Evolutionary conservation across 1,140 invertebrate species (phyloP).

Genomic region (Palaemon carinicauda): DNA sequence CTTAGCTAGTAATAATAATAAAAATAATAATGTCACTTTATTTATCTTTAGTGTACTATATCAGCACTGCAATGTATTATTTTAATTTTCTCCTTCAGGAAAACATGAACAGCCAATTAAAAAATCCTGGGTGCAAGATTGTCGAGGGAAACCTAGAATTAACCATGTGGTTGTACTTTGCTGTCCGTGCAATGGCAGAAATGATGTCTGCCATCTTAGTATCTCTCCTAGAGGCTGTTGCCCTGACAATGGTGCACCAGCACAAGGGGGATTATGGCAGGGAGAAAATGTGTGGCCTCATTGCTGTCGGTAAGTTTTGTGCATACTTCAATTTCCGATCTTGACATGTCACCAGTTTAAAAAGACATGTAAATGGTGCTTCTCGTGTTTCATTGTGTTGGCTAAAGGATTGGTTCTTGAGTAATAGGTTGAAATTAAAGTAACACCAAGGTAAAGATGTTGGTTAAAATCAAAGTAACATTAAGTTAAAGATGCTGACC

Average conservation of each 20-base stretch:
- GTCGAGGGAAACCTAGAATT: constrained; percentile 69
- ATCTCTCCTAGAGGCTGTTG: constrained; percentile 76
- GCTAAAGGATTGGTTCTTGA: no score
- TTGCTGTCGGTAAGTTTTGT: constrained; percentile 76
- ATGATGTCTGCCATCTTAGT: constrained; percentile 78
- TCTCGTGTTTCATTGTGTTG: no score
- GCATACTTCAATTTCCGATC: no score
- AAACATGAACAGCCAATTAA: constrained; percentile 30
- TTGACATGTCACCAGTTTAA: no score
- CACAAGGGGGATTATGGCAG: constrained; percentile 81
- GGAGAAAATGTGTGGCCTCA: constrained; percentile 79
- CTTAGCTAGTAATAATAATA: no score
- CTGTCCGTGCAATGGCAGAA: constrained; percentile 75
- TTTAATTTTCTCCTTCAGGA: not conserved
- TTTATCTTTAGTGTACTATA: not conserved
- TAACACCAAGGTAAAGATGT: no score
- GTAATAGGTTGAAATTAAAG: no score
- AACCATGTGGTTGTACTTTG: constrained; percentile 77
- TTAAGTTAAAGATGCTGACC: no score
- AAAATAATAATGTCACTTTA: no score
- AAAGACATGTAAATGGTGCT: no score
- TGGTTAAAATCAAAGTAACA: no score
- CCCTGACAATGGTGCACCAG: constrained; percentile 81
- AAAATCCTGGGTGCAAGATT: constrained; percentile 12
- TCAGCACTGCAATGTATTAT: not conserved